Evolutionary conservation across 2,113 vertebrate species (phyloP).

Genomic region (Lagenorhynchus albirostris): DNA sequence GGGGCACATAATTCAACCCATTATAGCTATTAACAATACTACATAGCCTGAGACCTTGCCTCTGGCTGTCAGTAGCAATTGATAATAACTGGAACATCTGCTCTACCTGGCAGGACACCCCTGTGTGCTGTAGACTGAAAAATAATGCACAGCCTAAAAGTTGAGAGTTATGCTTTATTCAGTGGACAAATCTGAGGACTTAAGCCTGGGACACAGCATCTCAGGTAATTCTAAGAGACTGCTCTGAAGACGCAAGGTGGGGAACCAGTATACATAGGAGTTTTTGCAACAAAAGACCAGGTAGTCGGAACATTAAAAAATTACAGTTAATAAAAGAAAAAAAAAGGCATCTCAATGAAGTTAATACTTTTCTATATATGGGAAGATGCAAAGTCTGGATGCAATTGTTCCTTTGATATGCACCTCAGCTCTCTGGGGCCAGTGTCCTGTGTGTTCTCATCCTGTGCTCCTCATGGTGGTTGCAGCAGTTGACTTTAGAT

Average conservation of each 20-base stretch:
- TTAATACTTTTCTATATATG: background rate
- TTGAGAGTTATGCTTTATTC: background rate
- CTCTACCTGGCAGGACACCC: fast-evolving
- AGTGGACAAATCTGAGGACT: background rate
- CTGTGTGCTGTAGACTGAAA: background rate
- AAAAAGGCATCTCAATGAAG: background rate
- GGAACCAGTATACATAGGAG: background rate
- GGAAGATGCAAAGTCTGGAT: background rate
- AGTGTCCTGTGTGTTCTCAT: too few species aligned
- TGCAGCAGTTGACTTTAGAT: background rate
- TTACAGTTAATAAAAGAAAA: background rate
- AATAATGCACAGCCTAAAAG: background rate
- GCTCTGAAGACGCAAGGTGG: background rate
- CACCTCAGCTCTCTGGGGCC: background rate
- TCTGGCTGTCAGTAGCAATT: background rate
- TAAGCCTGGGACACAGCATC: background rate
- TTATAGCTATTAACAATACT: fast-evolving
- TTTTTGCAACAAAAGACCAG: background rate
- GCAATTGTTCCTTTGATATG: background rate
- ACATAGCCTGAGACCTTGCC: background rate
- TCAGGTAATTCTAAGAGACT: background rate
- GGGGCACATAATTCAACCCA: background rate
- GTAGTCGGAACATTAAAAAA: background rate
- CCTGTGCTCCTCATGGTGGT: background rate
- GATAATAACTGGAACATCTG: fast-evolving